Evolutionary conservation across 2,888 invertebrate species (phyloP), one percentile per base, ranked within the genome.

Genomic region (Acrobasis suavella): DNA sequence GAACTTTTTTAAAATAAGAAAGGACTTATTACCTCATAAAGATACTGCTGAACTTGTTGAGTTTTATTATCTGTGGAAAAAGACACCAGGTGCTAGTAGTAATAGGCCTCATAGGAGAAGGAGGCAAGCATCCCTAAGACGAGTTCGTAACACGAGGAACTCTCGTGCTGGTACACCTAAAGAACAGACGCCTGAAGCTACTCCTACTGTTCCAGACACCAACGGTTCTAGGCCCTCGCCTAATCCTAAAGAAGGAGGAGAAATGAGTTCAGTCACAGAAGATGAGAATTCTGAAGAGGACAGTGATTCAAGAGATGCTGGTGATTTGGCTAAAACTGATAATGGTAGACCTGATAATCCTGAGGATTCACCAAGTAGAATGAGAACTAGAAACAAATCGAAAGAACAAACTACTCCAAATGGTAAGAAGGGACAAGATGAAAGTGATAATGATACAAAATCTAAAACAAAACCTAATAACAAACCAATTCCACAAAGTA

Each of bases 21-120:
- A 98, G 89, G 99, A 99, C 90, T 93, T 99, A 73, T 93, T 99
- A 74, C 98, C 99, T 63, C 98, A 98, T 86, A 98, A 98, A 93
- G 98, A 99, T 83, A 98, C 99, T 78, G 96, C 98, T 63, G 99
- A 99, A 86, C 92, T 99, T 80, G 98, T 99, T 62, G 98, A 99
- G 87, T 99, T 98, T 93, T 99, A 99, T 92, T 99, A 99, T 92
- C 94, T 98, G 82, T 99, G 99, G 99, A 99, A 99, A 93, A 99
- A 99, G 93, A 98, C 99, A 50, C 98, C 99, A 17, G 98, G 98
- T 77, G 99, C 99, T 67, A 97, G 98, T 86, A 98, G 97, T 85
- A 98, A 98, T 87, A 95, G 99, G 73, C 98, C 98, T 37, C 98
- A 98, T 83, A 94, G 98, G 71, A 94, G 98, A 82, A 94, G 98